Evolutionary conservation across 2,113 vertebrate species (phyloP).

Genomic region (Aix galericulata): DNA sequence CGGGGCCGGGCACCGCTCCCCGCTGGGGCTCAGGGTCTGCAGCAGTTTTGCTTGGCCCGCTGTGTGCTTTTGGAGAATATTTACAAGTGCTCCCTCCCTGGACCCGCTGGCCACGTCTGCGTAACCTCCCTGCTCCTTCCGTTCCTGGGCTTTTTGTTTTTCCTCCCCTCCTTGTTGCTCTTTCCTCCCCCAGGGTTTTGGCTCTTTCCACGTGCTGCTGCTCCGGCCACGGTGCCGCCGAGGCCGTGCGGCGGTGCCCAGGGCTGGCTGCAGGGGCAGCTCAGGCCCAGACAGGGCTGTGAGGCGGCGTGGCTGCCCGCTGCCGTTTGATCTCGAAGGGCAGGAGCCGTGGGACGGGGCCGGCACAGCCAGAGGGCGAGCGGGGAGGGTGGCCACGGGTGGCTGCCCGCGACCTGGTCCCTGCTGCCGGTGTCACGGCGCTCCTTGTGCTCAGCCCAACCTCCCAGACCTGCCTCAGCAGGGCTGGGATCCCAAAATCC

Average conservation of each 20-base stretch:
- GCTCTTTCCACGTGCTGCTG: background rate
- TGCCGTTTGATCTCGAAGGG: background rate
- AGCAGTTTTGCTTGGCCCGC: background rate
- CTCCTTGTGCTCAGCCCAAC: background rate
- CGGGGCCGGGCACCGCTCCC: background rate
- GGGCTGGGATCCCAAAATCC: background rate
- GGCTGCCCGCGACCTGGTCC: background rate
- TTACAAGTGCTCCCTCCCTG: background rate
- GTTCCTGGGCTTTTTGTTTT: background rate
- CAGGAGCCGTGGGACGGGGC: background rate
- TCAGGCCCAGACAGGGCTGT: background rate
- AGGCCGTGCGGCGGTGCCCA: background rate
- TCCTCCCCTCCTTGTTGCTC: background rate
- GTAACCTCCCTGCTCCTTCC: background rate
- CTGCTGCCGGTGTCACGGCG: background rate
- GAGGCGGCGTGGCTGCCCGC: background rate
- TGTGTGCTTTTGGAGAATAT: background rate
- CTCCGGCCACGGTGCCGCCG: background rate
- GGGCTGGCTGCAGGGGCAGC: background rate
- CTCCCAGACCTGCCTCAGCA: rapidly evolving
- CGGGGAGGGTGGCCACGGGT: too few species aligned
- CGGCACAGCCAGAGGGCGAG: background rate
- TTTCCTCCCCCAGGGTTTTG: background rate
- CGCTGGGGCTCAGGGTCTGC: background rate
- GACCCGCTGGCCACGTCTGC: background rate